Conservation (phyloP, 1,140 invertebrate species). For the Pachyrhynchus sulphureomaculatus region DNA sequence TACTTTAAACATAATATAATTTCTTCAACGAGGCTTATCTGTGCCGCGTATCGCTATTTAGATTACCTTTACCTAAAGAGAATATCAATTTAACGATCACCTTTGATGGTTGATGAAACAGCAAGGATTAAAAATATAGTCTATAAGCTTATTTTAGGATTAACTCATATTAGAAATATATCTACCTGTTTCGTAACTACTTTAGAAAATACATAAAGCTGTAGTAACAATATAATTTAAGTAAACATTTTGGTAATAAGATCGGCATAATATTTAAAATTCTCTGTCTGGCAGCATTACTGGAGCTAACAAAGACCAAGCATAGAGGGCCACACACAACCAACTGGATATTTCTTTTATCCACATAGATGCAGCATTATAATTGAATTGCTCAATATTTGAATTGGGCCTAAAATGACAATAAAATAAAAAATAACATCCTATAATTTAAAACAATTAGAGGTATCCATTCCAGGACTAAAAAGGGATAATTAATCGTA, state of each 20-base stretch:
- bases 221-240: neutral
- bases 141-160: no score
- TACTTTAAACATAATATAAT: no score
- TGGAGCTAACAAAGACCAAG: conserved; percentile 94
- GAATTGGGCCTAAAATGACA: conserved; percentile 71
- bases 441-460: neutral
- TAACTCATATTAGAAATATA: no score
- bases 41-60: no score
- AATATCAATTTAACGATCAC: no score
- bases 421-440: conserved; percentile 1
- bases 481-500: neutral
- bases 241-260: neutral
- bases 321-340: conserved; percentile 88
- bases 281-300: conserved; percentile 84
- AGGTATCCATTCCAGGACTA: neutral
- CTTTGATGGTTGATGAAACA: no score
- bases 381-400: conserved; percentile 71
- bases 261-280: conserved; percentile 56
- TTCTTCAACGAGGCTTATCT: no score
- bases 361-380: conserved; percentile 95
- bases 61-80: no score
- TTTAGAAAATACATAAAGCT: neutral
- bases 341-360: conserved; percentile 97
- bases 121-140: no score
- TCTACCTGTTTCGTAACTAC: no score